Evolutionary conservation across 1,140 invertebrate genomes (phyloP), one percentile per base, ranked within the genome.

Genomic region (Medauroidea extradentata): DNA sequence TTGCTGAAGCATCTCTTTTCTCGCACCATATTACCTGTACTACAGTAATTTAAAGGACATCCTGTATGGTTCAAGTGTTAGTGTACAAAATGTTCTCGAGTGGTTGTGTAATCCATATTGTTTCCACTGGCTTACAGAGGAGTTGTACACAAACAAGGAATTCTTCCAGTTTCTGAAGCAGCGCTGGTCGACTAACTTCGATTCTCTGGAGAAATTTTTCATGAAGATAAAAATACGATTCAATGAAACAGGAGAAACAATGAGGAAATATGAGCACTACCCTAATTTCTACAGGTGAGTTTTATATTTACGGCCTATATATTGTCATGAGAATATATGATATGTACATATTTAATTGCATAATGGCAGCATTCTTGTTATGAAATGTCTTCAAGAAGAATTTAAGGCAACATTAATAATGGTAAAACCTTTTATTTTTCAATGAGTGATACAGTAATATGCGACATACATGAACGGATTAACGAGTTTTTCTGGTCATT

Each of bases 141-240:
- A 93, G 64, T 73, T 89, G 0, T 97, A 97, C 71, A 86, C 88
- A 0, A 90, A 93, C 62, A 86, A 90, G 63, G 81, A 81, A 19
- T 96, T 89, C 85, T 98, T 92, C 76, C 85, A 90, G 75, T 85
- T 87, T 65, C 74, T 98, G 38, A 96, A 96, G 73, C 85, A 91
- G 68, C 82, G 95, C 43, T 98, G 95, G 95, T 88, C 90, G 11
- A 91, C 93, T 0, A 97, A 96, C 75, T 93, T 92, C 67, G 92
- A 97, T 71, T 84, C 85, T 65, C 78, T 99, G 50, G 93, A 96
- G 73, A 94, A 94, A 68, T 96, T 85, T 74, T 91, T 88, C 72
- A 83, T 96, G 68, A 98, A 97, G 75, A 93, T 98, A 66, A 89
- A 91, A 72, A 86, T 98, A 53, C 80, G 96, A 4, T 92, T 88